Evolutionary conservation across 2,888 invertebrate genomes (phyloP).

Genomic region (Orthosia cruda): DNA sequence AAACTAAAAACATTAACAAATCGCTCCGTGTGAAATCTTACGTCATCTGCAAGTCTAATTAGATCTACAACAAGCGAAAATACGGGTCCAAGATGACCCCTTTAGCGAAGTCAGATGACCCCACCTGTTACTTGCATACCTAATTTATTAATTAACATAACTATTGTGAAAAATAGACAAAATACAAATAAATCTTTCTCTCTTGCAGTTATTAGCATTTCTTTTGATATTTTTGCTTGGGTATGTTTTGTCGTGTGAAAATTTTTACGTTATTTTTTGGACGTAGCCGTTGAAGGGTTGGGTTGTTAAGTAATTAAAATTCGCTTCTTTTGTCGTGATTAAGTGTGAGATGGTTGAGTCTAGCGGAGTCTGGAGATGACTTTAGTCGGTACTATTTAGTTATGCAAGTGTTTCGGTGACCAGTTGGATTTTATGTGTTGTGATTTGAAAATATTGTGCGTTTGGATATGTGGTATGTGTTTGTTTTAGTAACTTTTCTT

Average conservation of each 20-base stretch:
- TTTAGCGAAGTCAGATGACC: constrained; percentile 80
- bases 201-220: constrained; percentile 78
- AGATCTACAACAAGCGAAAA: constrained; percentile 65
- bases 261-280: constrained; percentile 53
- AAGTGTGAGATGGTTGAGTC: constrained; percentile 29
- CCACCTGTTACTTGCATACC: constrained; percentile 84
- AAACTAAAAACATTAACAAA: constrained; percentile 57
- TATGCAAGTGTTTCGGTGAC: not conserved
- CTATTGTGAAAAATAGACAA: constrained; percentile 60
- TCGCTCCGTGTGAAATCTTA: constrained; percentile 74
- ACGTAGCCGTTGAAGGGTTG: constrained; percentile 62
- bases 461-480: not conserved
- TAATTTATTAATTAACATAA: constrained; percentile 77
- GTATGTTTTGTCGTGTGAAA: constrained; percentile 63
- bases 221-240: constrained; percentile 68
- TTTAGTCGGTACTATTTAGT: constrained; percentile 22
- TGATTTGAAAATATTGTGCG: not conserved
- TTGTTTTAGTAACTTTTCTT: not conserved
- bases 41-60: constrained; percentile 82
- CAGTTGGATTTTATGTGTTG: constrained; percentile 7
- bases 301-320: constrained; percentile 62
- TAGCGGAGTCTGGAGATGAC: constrained; percentile 11
- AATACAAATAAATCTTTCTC: constrained; percentile 68
- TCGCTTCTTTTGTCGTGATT: constrained; percentile 65
- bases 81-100: constrained; percentile 79